phyloP scores from a whole-genome alignment of 64 coral and sea anemone species.

The Montipora efflorescens region DNA sequence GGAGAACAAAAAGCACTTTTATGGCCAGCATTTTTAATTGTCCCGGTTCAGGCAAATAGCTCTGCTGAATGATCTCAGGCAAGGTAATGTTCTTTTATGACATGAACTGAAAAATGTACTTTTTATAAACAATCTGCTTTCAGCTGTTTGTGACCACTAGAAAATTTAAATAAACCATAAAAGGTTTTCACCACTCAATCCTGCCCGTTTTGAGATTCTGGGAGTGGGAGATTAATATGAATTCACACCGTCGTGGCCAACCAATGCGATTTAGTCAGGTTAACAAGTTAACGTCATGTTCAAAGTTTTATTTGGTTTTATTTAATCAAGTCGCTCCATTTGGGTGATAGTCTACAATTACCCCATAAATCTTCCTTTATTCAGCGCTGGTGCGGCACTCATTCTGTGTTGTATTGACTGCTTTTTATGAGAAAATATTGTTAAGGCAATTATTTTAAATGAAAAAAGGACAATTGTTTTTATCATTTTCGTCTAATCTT shows the following conservation, averaged over 20 bases:
- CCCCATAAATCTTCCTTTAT: neutral
- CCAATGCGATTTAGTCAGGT: constrained; percentile 31
- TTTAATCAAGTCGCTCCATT: constrained; percentile 9
- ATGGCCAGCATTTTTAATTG: constrained; percentile 9
- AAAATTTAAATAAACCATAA: neutral
- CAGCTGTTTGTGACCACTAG: constrained; percentile 42
- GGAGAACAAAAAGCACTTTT: constrained; percentile 16
- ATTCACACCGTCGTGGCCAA: constrained; percentile 14
- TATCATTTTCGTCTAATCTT: constrained; percentile 19
- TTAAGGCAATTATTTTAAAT: neutral
- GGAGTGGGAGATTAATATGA: constrained; percentile 35
- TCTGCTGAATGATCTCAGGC: neutral
- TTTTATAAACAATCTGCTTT: constrained; percentile 52
- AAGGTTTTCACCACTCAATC: constrained; percentile 18
- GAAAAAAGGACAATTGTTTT: constrained; percentile 27
- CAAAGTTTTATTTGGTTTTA: neutral
- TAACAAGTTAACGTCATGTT: constrained; percentile 23
- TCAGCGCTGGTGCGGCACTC: neutral
- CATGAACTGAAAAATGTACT: constrained; percentile 4
- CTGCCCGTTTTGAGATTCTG: neutral
- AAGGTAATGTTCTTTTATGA: constrained; percentile 3
- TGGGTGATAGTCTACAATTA: neutral
- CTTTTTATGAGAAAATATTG: neutral
- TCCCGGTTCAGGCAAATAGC: neutral
- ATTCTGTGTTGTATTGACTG: neutral